Evolutionary conservation across 2,113 vertebrate genomes (phyloP).

Genomic region (Anolis sagrei): DNA sequence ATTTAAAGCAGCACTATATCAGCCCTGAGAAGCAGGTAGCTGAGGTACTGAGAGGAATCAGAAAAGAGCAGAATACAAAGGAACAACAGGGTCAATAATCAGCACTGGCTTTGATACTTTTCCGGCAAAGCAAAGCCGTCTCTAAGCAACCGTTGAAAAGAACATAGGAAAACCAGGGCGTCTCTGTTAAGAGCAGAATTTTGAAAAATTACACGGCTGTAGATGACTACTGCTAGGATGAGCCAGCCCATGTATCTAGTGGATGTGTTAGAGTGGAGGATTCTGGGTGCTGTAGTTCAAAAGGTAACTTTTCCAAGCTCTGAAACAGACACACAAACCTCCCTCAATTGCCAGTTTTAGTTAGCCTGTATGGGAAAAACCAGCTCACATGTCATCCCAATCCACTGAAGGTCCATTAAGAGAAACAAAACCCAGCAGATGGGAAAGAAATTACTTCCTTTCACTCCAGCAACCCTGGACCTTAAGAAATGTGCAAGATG

Average conservation of each 20-base stretch:
- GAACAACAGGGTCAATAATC: conserved; percentile 37
- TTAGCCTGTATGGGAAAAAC: not conserved
- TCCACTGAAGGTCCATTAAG: not conserved
- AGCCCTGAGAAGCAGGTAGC: conserved; percentile 43
- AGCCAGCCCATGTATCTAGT: no score
- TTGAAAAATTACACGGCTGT: not conserved
- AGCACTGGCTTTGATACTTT: not conserved
- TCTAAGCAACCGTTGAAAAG: conserved; percentile 7
- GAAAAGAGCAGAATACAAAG: conserved; percentile 40
- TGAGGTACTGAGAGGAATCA: conserved; percentile 30
- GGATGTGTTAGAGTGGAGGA: no score
- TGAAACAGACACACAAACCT: not conserved
- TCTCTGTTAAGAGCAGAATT: not conserved
- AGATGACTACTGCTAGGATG: not conserved
- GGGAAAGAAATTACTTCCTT: fast-evolving
- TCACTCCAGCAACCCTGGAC: fast-evolving
- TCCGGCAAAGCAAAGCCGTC: not conserved
- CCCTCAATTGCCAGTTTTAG: conserved; percentile 1
- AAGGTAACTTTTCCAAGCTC: no score
- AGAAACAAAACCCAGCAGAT: not conserved
- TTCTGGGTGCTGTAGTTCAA: no score
- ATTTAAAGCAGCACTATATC: conserved; percentile 55
- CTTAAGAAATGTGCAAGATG: not conserved
- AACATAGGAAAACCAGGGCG: not conserved
- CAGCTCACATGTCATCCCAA: not conserved